Percentiles rank a stretch among this genome's conserved stretches.
phyloP scores from a whole-genome alignment of 2,888 invertebrate genomes.

The Cistogaster globosa region DNA sequence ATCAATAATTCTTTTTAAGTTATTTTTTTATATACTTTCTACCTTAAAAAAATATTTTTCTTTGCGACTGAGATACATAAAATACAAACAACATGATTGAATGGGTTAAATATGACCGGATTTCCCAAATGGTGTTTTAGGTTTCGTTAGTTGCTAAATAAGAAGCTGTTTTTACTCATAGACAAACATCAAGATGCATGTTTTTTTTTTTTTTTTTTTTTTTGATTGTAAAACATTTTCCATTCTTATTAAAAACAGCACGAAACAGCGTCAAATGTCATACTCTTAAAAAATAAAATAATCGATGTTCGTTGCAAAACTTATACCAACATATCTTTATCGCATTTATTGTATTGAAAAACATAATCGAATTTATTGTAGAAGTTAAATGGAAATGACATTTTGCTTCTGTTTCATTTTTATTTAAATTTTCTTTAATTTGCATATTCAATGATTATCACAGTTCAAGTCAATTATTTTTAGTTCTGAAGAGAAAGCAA shows the following conservation, averaged over 20 bases:
- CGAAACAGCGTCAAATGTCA: conserved; percentile 21
- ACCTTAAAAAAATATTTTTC: too few species aligned
- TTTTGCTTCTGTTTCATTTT: conserved; percentile 16
- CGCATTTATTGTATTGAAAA: conserved; percentile 1
- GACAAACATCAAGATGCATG: not conserved
- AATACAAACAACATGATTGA: not conserved
- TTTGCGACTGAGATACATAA: too few species aligned
- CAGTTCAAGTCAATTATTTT: conserved; percentile 62
- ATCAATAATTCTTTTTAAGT: too few species aligned
- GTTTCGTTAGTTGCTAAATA: not conserved
- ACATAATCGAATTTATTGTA: conserved; percentile 64
- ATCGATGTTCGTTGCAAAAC: not conserved
- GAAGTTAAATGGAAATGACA: conserved; percentile 54
- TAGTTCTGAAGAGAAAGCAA: conserved; percentile 3
- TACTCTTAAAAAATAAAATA: not conserved
- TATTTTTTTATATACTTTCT: too few species aligned
- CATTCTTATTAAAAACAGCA: conserved; percentile 36
- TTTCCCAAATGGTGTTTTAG: not conserved
- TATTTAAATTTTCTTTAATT: conserved; percentile 59
- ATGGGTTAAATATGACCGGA: not conserved
- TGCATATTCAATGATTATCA: conserved; percentile 69
- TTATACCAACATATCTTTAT: not conserved
- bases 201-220: not conserved
- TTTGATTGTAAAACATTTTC: conserved; percentile 17
- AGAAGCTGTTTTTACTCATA: not conserved